Evolutionary conservation across 37 sponge, comb jelly and placozoan genomes (phyloP), one percentile per base, ranked within the genome.

Genomic region (Aplysina aerophoba): DNA sequence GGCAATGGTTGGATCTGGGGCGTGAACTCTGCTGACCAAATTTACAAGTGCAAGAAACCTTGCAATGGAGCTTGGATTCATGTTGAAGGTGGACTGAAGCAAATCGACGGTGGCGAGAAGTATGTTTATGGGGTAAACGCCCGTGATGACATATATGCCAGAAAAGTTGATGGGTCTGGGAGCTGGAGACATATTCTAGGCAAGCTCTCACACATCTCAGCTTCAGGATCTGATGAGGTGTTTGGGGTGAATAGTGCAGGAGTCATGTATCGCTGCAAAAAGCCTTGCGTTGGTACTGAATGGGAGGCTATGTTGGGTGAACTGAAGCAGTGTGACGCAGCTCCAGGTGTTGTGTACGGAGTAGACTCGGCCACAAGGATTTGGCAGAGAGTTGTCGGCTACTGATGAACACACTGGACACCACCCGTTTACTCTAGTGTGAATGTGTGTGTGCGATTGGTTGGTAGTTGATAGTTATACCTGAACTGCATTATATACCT

Each of bases 1-100:
- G 93, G 89, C 1, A 92, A 92, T 79, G 93, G 93, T 50, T 92
- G 83, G 66, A 86, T 92, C 0, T 92, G 93, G 93, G 89, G 89
- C 38, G 84, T 86, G 21, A 88, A 77, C 57, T 0, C 40, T 13
- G 36, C 24, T 24, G 55, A 88, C 65, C 13, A 80, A 22, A 85
- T 88, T 20, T 91, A 65, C 85, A 92, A 92, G 66, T 92, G 93
- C 73, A 86, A 88, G 55, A 92, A 92, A 54, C 93, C 93, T 20
- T 89, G 90, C 65, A 81, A 5, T 72, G 85, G 90, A 81, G 30
- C 34, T 20, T 89, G 90, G 86, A 35, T 67, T 12, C 35, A 69
- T 14, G 83, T 85, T 25, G 59, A 34, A 40, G 85, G 90, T 35
- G 21, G n/a, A 60, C 86, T 89, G 12, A 85, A 85, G 55, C 85